Evolutionary conservation across 1,140 invertebrate genomes (phyloP).

Genomic region (Theocolax elegans): DNA sequence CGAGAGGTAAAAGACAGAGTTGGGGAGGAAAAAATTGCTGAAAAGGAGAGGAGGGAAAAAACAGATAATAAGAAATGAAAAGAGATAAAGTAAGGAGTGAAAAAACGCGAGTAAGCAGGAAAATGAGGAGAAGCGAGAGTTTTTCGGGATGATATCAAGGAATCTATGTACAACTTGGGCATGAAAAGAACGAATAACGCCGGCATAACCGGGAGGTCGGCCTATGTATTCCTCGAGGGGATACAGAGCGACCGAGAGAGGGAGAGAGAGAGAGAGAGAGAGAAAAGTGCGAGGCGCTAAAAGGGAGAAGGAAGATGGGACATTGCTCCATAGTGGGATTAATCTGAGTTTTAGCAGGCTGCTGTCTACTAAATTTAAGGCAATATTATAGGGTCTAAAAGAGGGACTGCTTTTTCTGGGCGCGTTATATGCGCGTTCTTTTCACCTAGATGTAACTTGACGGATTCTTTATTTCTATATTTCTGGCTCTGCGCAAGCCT

Average conservation of each 20-base stretch:
- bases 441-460: not conserved
- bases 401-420: not conserved
- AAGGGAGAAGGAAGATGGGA: not conserved
- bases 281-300: not conserved
- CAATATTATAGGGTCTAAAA: slow-evolving; percentile 2
- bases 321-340: not conserved
- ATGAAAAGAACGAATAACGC: not conserved
- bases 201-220: too few relatives aligned
- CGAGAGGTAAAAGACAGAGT: not conserved
- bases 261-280: not conserved
- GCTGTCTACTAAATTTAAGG: slow-evolving; percentile 19
- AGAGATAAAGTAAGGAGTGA: not conserved
- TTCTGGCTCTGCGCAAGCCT: not conserved
- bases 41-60: not conserved
- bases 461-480: slow-evolving; percentile 7
- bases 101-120: not conserved
- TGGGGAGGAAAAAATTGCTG: not conserved
- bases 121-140: slow-evolving; percentile 7
- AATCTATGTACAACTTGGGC: not conserved
- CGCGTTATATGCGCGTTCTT: not conserved
- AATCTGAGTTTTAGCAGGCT: slow-evolving; percentile 29
- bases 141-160: slow-evolving; percentile 1
- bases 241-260: too few relatives aligned
- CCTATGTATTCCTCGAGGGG: not conserved
- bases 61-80: not conserved